Conservation (phyloP, 2,113 vertebrate species). For the Nibea albiflora region DNA sequence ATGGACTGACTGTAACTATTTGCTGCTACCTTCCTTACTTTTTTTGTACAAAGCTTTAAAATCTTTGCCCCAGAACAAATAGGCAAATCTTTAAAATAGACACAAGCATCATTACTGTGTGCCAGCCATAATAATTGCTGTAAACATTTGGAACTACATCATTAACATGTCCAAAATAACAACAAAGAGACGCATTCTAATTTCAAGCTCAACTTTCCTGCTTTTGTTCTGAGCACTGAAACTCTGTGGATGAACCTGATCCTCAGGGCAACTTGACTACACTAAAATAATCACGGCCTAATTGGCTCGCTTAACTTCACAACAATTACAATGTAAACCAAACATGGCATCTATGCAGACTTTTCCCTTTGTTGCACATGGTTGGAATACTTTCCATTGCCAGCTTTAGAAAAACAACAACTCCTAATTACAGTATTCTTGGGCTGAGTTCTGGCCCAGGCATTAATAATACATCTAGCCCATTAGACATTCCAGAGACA, state of each 20-base stretch:
- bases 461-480: constrained; percentile 78
- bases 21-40: constrained; percentile 1
- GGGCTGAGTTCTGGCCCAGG: constrained; percentile 48
- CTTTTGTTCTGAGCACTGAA: constrained; percentile 57
- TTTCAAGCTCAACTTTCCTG: constrained; percentile 70
- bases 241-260: constrained; percentile 63
- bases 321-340: constrained; percentile 78
- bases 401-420: constrained; percentile 74
- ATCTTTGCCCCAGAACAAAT: constrained; percentile 52
- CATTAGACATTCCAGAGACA: constrained; percentile 70
- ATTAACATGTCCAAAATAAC: constrained; percentile 71
- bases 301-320: constrained; percentile 82
- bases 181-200: constrained; percentile 69
- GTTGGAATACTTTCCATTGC: constrained; percentile 62
- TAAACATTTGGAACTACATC: constrained; percentile 71
- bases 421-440: constrained; percentile 74
- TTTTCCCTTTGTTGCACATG: constrained; percentile 56
- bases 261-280: constrained; percentile 66
- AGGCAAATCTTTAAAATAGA: constrained; percentile 63
- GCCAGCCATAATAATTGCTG: constrained; percentile 60
- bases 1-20: too few species aligned
- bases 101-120: constrained; percentile 55
- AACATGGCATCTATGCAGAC: constrained; percentile 66
- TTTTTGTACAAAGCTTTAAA: constrained; percentile 35
- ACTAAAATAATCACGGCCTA: constrained; percentile 78